Evolutionary conservation across 2,797 vertebrate species (phyloP).

Genomic region (Acropternis orthonyx): DNA sequence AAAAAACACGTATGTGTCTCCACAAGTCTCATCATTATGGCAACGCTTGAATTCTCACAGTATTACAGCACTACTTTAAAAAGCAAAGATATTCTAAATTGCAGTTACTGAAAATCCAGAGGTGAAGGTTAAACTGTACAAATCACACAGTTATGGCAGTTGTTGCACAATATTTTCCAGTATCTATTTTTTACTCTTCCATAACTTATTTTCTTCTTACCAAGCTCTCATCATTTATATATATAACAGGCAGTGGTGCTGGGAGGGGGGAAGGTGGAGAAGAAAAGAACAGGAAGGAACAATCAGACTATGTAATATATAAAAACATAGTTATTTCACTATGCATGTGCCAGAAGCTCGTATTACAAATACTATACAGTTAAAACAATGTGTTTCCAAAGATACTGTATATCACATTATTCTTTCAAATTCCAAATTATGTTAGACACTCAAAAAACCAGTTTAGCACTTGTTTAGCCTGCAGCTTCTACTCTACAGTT

Average conservation of each 20-base stretch:
- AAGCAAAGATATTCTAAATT: neutral
- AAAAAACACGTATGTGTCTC: neutral
- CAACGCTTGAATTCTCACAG: neutral
- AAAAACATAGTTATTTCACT: neutral
- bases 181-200: neutral
- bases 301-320: neutral
- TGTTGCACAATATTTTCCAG: neutral
- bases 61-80: neutral
- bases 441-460: neutral
- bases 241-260: neutral
- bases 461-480: neutral
- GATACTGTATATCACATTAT: neutral
- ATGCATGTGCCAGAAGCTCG: neutral
- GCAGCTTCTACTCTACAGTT: neutral
- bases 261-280: neutral
- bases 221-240: neutral
- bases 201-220: neutral
- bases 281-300: neutral
- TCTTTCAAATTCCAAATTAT: neutral
- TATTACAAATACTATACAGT: neutral
- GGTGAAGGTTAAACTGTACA: neutral
- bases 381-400: neutral
- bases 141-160: neutral
- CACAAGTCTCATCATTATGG: neutral
- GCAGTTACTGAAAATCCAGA: neutral